Evolutionary conservation across 2,888 invertebrate species (phyloP), one percentile per base, ranked within the genome.

Genomic region (Thumatha senex): DNA sequence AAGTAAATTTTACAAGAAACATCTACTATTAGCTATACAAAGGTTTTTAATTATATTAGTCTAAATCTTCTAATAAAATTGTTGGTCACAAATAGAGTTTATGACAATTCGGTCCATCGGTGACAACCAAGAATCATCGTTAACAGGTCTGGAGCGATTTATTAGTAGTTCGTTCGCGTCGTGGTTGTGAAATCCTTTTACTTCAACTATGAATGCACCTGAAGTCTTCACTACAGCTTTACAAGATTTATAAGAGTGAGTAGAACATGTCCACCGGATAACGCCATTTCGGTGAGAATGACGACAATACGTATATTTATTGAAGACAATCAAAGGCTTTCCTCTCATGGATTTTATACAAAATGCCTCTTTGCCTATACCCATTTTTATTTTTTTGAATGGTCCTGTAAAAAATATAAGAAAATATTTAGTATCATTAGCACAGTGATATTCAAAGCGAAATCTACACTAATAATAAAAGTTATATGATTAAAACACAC

Each of bases 221-320:
- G 61, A 62, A 0, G 91, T 90, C 67, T 90, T 89, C 34, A 90
- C 83, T 0, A 90, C 82, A 0, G 89, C 90, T 45, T 88, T 89
- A 62, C 90, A 91, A 53, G 85, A 84, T 61, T 86, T 89, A 54
- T 89, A 86, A 1, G 87, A 83, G 59, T 91, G 91, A 0, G 90
- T 91, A 0, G 91, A 90, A 47, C 91, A 92, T 0, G 84, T 87
- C 91, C 91, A 92, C 4, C 89, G 61, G 0, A 81, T 73, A 10
- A 86, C 66, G 0, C 82, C 84, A 34, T 83, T 85, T 9, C 87
- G 70, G 0, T 72, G 58, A 0, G 86, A 89, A 57, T 91, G 89
- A 42, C 77, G 80, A 59, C 89, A 89, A 61, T 84, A 90, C 0
- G 89, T 84, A 54, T 86, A 92, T 7, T 86, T 80, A 46, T 86